Evolutionary conservation across 2,113 vertebrate species (phyloP), one percentile per base, ranked within the genome.

Genomic region (Microtus richardsoni): DNA sequence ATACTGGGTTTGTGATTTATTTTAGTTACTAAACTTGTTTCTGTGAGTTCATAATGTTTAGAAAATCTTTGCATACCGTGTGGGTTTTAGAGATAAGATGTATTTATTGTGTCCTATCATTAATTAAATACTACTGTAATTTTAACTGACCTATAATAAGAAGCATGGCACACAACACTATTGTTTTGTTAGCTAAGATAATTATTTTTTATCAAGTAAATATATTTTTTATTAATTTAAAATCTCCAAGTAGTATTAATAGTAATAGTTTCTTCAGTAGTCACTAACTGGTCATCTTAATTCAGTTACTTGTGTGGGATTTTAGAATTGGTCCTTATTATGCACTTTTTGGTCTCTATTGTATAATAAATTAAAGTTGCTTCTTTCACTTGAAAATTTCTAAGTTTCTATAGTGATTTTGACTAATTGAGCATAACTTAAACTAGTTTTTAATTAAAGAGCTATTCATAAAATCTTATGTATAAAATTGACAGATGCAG

Each of bases 311-410:
- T 91, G 52, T 91, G 47, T 49, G 13, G 13, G 47, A 95, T 70
- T 94, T 89, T 80, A 62, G 60, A 93, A 82, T 88, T 96, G 47
- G 92, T 92, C 33, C 36, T 97, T 92, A 82, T 54, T 79, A 30
- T 30, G 3, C 16, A 74, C 36, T 83, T 71, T 64, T 94, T 77
- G 26, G 30, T 39, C 52, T 92, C 60, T 80, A 30, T 78, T 91
- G 52, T 91, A 36, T 10, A 92, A 49, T 91, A 89, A 94, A 90
- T 83, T 93, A 86, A 95, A 88, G 86, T 89, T 91, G 44, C 36
- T 64, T 71, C 30, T 87, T 93, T 84, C n/a, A 64, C 91, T 89
- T 71, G 24, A 94, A 96, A 87, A 87, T 86, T 93, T 89, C 49
- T 91, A 70, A 83, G 52, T 82, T 84, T 39, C 17, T 85, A 77